Evolutionary conservation across 2,888 invertebrate species (phyloP).

Genomic region (Amphipoea oculea): DNA sequence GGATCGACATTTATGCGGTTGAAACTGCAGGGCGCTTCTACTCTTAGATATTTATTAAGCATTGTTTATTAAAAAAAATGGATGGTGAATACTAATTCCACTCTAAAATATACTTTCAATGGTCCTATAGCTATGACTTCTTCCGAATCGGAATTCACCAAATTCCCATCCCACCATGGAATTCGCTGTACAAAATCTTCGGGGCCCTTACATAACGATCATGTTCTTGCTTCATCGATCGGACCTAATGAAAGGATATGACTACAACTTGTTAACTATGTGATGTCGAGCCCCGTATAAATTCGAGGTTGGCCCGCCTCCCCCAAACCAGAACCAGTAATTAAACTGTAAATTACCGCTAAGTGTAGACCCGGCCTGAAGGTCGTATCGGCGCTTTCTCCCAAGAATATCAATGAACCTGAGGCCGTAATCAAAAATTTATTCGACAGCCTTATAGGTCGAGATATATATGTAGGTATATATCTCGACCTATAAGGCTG

Average conservation of each 20-base stretch:
- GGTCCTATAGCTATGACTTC: neutral
- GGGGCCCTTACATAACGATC: conserved; percentile 19
- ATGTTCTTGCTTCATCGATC: conserved; percentile 52
- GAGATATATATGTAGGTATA: conserved; percentile 47
- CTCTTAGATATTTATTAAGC: too few relatives aligned
- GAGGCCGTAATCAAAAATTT: conserved; percentile 82
- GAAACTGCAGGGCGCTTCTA: too few relatives aligned
- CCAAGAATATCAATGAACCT: conserved; percentile 85
- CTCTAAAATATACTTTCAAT: neutral
- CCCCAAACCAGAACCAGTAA: conserved; percentile 78
- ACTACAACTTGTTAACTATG: conserved; percentile 64
- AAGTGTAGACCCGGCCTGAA: conserved; percentile 84
- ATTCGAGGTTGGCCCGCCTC: conserved; percentile 70
- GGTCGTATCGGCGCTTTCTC: conserved; percentile 82
- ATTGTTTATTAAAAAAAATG: neutral
- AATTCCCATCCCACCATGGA: neutral
- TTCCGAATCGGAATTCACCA: neutral
- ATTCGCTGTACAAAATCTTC: conserved; percentile 23
- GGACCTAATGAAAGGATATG: conserved; percentile 65
- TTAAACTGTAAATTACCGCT: conserved; percentile 89
- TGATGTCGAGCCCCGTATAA: conserved; percentile 67
- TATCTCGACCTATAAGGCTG: too few relatives aligned
- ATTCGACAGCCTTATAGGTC: conserved; percentile 68
- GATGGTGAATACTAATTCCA: neutral
- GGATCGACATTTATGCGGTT: too few relatives aligned